Percentiles rank a stretch among this genome's conserved stretches.
phyloP scores from a whole-genome alignment of 2,888 invertebrate species.

The Microchrysa polita region DNA sequence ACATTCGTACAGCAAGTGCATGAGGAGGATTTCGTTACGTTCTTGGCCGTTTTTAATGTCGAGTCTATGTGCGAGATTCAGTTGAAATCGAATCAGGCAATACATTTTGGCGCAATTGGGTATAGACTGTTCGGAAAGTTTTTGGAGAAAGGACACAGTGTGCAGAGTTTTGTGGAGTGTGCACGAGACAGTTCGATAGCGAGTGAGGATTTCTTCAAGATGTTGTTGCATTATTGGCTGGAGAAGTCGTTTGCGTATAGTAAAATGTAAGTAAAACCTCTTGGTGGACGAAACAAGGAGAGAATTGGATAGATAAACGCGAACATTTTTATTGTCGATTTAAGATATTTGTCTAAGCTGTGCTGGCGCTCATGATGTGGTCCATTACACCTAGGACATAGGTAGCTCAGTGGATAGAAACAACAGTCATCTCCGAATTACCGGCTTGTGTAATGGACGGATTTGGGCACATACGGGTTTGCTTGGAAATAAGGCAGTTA shows the following conservation, averaged over 20 bases:
- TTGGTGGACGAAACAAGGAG: too few species aligned
- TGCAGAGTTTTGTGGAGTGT: conserved; percentile 62
- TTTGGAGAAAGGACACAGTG: conserved; percentile 60
- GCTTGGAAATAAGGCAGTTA: too few species aligned
- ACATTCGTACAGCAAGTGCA: conserved; percentile 68
- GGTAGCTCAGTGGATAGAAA: too few species aligned
- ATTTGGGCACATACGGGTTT: too few species aligned
- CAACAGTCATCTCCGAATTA: too few species aligned
- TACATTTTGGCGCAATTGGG: conserved; percentile 57
- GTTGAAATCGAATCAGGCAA: conserved; percentile 60
- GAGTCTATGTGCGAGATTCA: conserved; percentile 57
- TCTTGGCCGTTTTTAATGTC: conserved; percentile 58
- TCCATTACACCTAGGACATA: too few species aligned
- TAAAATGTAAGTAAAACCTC: conserved; percentile 58
- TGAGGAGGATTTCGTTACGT: conserved; percentile 69
- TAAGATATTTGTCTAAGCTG: too few species aligned
- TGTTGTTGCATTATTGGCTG: conserved; percentile 78
- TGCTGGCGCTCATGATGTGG: too few species aligned
- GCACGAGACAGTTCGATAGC: conserved; percentile 55
- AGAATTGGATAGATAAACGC: too few species aligned
- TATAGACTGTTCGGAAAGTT: conserved; percentile 57
- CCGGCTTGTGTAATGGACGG: too few species aligned
- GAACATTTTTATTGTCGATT: too few species aligned
- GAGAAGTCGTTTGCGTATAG: conserved; percentile 68
- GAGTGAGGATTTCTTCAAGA: conserved; percentile 73